phyloP scores from a whole-genome alignment of 2,888 invertebrate genomes.

The Yponomeuta evonymella region DNA sequence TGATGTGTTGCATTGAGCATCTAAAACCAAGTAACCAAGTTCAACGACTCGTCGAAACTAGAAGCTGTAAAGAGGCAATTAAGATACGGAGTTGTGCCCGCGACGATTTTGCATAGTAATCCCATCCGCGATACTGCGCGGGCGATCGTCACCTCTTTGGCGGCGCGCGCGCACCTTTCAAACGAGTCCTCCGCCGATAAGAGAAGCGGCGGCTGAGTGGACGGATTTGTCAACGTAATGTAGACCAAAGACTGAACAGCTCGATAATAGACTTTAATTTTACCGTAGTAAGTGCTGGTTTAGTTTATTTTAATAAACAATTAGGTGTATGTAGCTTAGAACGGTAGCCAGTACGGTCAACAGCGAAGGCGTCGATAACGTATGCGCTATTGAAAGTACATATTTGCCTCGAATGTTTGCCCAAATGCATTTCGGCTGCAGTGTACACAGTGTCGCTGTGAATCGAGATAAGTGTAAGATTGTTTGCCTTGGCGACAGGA shows the following conservation, averaged over 20 bases:
- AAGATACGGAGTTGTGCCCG: slow-evolving; percentile 26
- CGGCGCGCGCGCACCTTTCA: slow-evolving; percentile 55
- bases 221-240: slow-evolving; percentile 63
- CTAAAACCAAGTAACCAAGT: not conserved
- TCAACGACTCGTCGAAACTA: slow-evolving; percentile 15
- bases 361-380: slow-evolving; percentile 38
- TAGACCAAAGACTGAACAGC: not conserved
- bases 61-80: slow-evolving; percentile 25
- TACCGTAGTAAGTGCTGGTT: not conserved
- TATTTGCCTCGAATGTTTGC: slow-evolving; percentile 39
- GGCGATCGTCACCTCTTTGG: slow-evolving; percentile 65
- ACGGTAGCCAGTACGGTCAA: slow-evolving; percentile 40
- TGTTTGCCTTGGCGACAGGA: slow-evolving; percentile 3
- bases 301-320: not conserved
- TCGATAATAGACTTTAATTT: not conserved
- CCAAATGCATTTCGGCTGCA: slow-evolving; percentile 21
- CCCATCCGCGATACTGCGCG: slow-evolving; percentile 34
- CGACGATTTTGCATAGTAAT: slow-evolving; percentile 35
- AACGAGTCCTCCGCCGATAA: slow-evolving; percentile 57
- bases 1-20: not conserved
- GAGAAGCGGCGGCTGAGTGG: slow-evolving; percentile 62
- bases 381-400: slow-evolving; percentile 36
- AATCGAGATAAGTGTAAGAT: slow-evolving; percentile 17
- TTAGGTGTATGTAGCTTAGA: not conserved
- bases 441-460: slow-evolving; percentile 33